Percentiles rank a stretch among this genome's conserved stretches.
phyloP scores from a whole-genome alignment of 1,140 invertebrate species.

The Whitmania pigra region DNA sequence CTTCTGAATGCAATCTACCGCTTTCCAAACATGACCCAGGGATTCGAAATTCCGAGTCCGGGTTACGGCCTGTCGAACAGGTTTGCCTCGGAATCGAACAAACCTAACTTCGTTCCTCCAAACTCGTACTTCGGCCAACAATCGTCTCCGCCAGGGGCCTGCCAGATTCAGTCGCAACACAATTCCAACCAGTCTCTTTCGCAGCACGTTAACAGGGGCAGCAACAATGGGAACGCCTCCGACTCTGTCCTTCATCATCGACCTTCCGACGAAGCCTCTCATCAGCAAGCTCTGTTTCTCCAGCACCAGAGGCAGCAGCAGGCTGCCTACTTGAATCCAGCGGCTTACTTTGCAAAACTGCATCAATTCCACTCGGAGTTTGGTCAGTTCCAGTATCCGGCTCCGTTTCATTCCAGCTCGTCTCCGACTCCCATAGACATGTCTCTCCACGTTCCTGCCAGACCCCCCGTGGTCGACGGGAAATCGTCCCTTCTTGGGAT shows the following conservation, averaged over 20 bases:
- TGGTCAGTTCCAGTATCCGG: background rate
- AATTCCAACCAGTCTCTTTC: background rate
- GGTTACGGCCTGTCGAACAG: too few relatives aligned
- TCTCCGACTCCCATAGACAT: background rate
- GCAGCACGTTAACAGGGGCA: background rate
- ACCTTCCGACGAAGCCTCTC: background rate
- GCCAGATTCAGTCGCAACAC: background rate
- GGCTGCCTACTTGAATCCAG: constrained; percentile 8
- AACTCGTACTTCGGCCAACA: background rate
- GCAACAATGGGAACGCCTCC: background rate
- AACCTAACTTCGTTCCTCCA: too few relatives aligned
- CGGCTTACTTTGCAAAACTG: constrained; percentile 10
- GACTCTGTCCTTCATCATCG: background rate
- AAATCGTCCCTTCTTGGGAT: background rate
- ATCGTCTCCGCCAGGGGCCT: background rate
- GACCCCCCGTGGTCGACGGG: background rate
- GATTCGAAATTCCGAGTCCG: too few relatives aligned
- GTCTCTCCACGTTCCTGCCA: background rate
- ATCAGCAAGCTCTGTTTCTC: background rate
- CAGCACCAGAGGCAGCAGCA: constrained; percentile 3
- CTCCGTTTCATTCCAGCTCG: background rate
- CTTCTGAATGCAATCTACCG: too few relatives aligned
- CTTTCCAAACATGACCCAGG: too few relatives aligned
- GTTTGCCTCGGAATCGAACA: too few relatives aligned
- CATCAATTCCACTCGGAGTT: constrained; percentile 8